These are phyloP conservation scores for Spatula versicolor DNA, from an alignment of 2,797 vertebrate genomes.

Conservation along the genomic window DNA sequence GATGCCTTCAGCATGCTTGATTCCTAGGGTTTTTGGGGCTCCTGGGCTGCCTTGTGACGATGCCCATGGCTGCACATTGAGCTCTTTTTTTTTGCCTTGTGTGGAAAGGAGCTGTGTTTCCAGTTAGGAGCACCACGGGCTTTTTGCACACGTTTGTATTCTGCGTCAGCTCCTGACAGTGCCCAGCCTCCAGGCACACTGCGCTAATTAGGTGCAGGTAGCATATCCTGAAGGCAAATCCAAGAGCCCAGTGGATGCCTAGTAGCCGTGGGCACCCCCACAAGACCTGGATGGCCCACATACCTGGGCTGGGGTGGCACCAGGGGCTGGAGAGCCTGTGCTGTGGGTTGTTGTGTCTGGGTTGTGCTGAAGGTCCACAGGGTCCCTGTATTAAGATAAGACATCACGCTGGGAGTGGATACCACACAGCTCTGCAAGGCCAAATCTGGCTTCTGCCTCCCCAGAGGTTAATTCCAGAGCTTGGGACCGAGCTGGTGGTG, in stretches of 20 bases:
- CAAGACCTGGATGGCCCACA: not conserved
- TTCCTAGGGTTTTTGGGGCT: not conserved
- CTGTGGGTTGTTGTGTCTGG: not conserved
- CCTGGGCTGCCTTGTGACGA: not conserved
- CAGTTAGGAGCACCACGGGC: not conserved
- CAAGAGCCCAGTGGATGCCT: not conserved
- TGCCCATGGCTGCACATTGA: rapidly evolving
- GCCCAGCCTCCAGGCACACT: not conserved
- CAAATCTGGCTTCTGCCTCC: not conserved
- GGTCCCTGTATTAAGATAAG: not conserved
- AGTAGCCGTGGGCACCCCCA: not conserved
- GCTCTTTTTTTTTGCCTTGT: not conserved
- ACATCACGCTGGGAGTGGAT: not conserved
- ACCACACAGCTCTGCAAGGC: not conserved
- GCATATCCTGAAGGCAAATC: not conserved
- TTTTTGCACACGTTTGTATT: not conserved
- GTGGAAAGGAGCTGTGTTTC: not conserved
- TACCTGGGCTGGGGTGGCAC: not conserved
- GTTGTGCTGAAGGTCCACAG: not conserved
- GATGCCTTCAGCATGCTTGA: not conserved
- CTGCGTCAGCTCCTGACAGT: not conserved
- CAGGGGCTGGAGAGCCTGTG: rapidly evolving
- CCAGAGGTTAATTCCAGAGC: not conserved
- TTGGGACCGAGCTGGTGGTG: not conserved
- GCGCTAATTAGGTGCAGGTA: not conserved